A percentile compares a stretch with the other conserved stretches of the same genome.
These are phyloP conservation scores for Xestoiulus laeticollis DNA, from an alignment of 2,888 invertebrate genomes.

Conservation along the genomic window DNA sequence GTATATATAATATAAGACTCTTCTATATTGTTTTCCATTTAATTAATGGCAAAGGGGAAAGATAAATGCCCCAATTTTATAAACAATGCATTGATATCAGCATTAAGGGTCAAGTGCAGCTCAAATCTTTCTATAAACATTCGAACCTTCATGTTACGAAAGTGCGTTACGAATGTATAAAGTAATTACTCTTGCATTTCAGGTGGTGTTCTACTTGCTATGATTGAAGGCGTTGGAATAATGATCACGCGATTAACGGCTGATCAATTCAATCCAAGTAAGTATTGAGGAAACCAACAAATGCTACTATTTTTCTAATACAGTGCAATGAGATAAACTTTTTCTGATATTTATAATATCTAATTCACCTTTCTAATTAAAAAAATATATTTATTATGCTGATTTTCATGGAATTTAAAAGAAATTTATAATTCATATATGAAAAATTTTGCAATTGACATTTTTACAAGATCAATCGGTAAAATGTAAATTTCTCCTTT, in stretches of 20 bases:
- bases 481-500: neutral
- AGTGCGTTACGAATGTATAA: neutral
- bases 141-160: neutral
- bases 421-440: too few species aligned
- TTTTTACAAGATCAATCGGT: too few species aligned
- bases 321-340: too few species aligned
- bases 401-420: too few species aligned
- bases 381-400: too few species aligned
- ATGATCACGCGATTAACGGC: constrained; percentile 90
- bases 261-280: constrained; percentile 86
- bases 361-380: too few species aligned
- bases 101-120: neutral
- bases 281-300: neutral
- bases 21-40: neutral
- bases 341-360: too few species aligned
- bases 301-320: too few species aligned
- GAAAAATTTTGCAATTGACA: too few species aligned
- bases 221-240: constrained; percentile 98
- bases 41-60: constrained; percentile 5
- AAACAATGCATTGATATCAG: neutral
- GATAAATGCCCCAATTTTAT: neutral
- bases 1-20: constrained; percentile 2
- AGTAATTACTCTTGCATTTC: neutral
- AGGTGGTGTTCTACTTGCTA: constrained; percentile 86
- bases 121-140: neutral